These are phyloP conservation scores for Apogon talboti DNA, from an alignment of 2,797 vertebrate species.

Conservation along the genomic window DNA sequence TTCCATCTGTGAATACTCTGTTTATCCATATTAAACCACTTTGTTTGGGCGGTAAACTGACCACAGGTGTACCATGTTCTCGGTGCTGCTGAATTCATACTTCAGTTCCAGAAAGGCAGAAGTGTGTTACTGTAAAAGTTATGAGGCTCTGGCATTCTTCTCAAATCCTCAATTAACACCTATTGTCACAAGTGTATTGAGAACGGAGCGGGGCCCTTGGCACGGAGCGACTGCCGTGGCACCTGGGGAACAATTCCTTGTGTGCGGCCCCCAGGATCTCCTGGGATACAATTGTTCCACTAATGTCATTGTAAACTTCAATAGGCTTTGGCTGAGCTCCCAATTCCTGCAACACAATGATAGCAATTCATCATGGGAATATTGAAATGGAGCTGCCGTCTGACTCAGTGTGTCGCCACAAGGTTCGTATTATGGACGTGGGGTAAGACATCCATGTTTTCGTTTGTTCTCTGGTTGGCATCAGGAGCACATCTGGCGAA, in stretches of 20 bases:
- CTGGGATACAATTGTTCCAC: slow-evolving; percentile 72
- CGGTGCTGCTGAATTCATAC: neutral
- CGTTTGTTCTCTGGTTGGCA: slow-evolving; percentile 41
- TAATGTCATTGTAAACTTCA: slow-evolving; percentile 75
- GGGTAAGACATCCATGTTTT: slow-evolving; percentile 45
- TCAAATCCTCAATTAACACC: slow-evolving; percentile 59
- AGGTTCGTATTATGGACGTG: slow-evolving; percentile 48
- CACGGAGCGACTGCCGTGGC: slow-evolving; percentile 44
- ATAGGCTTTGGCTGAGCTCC: slow-evolving; percentile 66
- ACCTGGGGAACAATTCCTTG: slow-evolving; percentile 64
- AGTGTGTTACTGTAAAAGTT: slow-evolving; percentile 24
- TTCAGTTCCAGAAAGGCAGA: slow-evolving; percentile 29
- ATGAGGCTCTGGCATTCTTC: slow-evolving; percentile 21
- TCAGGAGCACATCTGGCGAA: slow-evolving; percentile 41
- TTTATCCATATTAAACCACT: neutral
- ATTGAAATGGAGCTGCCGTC: slow-evolving; percentile 62
- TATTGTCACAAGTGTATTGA: slow-evolving; percentile 43
- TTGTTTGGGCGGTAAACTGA: neutral
- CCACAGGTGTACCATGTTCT: neutral
- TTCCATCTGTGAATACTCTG: neutral
- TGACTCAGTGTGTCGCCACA: slow-evolving; percentile 38
- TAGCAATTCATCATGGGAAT: slow-evolving; percentile 71
- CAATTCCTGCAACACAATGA: slow-evolving; percentile 71
- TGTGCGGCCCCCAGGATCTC: slow-evolving; percentile 49
- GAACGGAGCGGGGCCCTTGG: slow-evolving; percentile 34